Conservation (phyloP, 2,797 vertebrate species). For the Sebastiscus tertius region DNA sequence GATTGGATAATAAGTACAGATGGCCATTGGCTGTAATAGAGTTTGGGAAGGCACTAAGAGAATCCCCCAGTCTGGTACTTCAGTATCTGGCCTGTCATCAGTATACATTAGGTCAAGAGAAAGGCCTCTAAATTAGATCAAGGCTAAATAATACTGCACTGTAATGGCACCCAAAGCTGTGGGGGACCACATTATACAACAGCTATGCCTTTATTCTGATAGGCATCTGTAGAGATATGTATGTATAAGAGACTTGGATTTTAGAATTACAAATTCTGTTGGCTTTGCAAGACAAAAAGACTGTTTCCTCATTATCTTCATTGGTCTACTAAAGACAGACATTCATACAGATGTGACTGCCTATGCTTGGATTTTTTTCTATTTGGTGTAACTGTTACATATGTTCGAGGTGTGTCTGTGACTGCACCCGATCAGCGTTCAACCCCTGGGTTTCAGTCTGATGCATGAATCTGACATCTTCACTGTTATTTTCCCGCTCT, state of each 20-base stretch:
- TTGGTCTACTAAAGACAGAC: not conserved
- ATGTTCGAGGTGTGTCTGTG: conserved; percentile 10
- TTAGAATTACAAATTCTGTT: not conserved
- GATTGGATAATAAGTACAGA: conserved; percentile 81
- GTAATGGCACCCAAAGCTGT: conserved; percentile 66
- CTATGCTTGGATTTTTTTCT: not conserved
- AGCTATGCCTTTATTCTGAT: conserved; percentile 49
- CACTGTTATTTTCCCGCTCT: conserved; percentile 23
- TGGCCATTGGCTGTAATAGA: conserved; percentile 73
- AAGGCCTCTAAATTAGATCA: conserved; percentile 68
- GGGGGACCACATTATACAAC: conserved; percentile 58
- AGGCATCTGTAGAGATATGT: conserved; percentile 12
- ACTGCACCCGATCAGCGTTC: conserved; percentile 10
- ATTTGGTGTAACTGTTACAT: not conserved
- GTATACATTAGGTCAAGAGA: conserved; percentile 75
- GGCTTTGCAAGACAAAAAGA: not conserved
- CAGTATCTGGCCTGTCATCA: conserved; percentile 70
- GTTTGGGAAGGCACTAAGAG: conserved; percentile 70
- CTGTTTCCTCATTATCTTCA: not conserved
- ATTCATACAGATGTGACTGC: conserved; percentile 16
- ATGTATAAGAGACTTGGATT: conserved; percentile 2
- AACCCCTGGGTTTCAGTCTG: conserved; percentile 46
- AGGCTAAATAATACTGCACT: conserved; percentile 68
- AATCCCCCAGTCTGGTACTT: conserved; percentile 17
- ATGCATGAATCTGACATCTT: conserved; percentile 69